A percentile compares a stretch with the other conserved stretches of the same genome.
Conservation (phyloP, 2,888 invertebrate genomes). For the Mellilla xanthometata region DNA sequence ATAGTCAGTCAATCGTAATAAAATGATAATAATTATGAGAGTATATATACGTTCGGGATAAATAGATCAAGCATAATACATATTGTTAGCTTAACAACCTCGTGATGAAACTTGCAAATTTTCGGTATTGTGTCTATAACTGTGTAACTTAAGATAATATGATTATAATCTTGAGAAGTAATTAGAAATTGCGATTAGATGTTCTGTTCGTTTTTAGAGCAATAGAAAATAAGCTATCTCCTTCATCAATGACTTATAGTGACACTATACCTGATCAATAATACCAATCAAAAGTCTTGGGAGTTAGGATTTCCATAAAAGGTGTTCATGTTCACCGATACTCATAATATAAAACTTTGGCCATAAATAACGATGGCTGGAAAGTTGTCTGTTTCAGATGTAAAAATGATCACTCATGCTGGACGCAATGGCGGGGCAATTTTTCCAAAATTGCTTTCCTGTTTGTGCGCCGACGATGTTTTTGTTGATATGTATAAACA, state of each 20-base stretch:
- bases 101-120: slow-evolving; percentile 9
- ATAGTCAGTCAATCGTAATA: too few species aligned
- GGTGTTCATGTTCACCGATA: neutral
- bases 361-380: slow-evolving; percentile 7
- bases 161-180: too few species aligned
- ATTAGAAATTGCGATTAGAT: neutral
- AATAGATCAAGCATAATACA: too few species aligned
- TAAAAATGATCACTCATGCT: slow-evolving; percentile 8
- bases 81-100: slow-evolving; percentile 2
- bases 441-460: slow-evolving; percentile 8
- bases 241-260: too few species aligned
- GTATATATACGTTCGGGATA: too few species aligned
- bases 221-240: too few species aligned
- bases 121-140: neutral
- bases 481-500: neutral
- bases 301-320: too few species aligned
- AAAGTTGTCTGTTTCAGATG: slow-evolving; percentile 5
- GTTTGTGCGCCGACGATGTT: slow-evolving; percentile 2
- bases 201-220: too few species aligned
- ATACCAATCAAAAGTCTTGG: too few species aligned
- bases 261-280: too few species aligned
- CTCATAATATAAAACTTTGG: slow-evolving; percentile 1
- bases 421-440: slow-evolving; percentile 6
- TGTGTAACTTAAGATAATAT: too few species aligned
- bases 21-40: too few species aligned